phyloP scores from a whole-genome alignment of 2,113 vertebrate species.

The Sinocyclocheilus rhinocerous region DNA sequence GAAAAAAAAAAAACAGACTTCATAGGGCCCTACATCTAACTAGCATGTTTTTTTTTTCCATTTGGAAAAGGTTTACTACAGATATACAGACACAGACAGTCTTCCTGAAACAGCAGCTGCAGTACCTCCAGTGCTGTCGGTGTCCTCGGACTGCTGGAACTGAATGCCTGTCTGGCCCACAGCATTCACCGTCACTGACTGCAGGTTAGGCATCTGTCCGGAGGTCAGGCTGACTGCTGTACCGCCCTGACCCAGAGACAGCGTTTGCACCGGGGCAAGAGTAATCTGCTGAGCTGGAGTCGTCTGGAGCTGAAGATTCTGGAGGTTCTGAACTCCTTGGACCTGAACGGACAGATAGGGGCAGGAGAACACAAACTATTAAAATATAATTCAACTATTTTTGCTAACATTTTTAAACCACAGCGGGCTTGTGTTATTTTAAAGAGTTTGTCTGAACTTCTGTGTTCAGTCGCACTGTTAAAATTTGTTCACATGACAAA shows the following conservation, averaged over 20 bases:
- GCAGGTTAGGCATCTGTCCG: slow-evolving; percentile 96
- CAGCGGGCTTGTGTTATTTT: too few species aligned
- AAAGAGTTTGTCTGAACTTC: too few species aligned
- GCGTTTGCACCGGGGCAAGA: slow-evolving; percentile 94
- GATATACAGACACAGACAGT: not conserved
- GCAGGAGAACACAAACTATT: not conserved
- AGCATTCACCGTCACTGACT: slow-evolving; percentile 97
- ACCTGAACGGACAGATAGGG: slow-evolving; percentile 68
- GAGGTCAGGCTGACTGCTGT: too few species aligned
- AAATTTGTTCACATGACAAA: too few species aligned
- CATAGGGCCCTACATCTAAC: not conserved
- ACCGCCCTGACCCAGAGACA: slow-evolving; percentile 93
- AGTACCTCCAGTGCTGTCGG: slow-evolving; percentile 87
- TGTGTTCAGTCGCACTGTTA: too few species aligned
- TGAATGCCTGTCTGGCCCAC: slow-evolving; percentile 87
- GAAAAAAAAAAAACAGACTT: not conserved
- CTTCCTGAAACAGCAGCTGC: not conserved
- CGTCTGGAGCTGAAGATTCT: slow-evolving; percentile 97
- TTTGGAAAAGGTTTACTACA: not conserved
- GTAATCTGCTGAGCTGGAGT: slow-evolving; percentile 95
- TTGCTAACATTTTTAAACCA: too few species aligned
- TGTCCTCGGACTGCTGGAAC: slow-evolving; percentile 88
- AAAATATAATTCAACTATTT: too few species aligned
- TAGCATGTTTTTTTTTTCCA: not conserved
- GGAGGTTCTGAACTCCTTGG: slow-evolving; percentile 97